Percentiles rank a stretch among this genome's conserved stretches.
Conservation (phyloP, 2,797 vertebrate species). For the Jordanella pulchra region DNA sequence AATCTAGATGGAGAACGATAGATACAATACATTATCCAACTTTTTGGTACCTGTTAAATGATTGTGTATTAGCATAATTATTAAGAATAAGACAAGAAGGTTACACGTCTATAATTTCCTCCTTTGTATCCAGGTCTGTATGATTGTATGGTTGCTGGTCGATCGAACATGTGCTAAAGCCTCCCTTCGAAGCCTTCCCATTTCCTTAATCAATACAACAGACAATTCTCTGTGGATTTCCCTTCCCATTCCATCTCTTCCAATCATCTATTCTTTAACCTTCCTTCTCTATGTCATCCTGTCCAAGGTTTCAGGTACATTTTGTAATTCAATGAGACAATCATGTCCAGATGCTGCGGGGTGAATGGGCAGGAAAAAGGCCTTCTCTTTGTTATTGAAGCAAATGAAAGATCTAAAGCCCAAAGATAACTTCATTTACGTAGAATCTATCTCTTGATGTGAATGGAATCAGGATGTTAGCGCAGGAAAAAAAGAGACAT, state of each 20-base stretch:
- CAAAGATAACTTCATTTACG: conserved; percentile 54
- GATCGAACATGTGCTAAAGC: conserved; percentile 68
- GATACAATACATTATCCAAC: conserved; percentile 5
- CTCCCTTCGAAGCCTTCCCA: conserved; percentile 45
- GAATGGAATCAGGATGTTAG: conserved; percentile 54
- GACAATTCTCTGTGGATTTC: conserved; percentile 60
- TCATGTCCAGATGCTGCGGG: conserved; percentile 68
- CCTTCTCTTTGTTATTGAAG: conserved; percentile 51
- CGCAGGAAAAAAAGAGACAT: conserved; percentile 6
- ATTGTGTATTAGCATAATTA: conserved; percentile 29
- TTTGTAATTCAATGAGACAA: conserved; percentile 75
- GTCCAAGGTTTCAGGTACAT: conserved; percentile 61
- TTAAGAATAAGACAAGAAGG: conserved; percentile 21
- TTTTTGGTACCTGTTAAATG: conserved; percentile 11
- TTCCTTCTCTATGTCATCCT: conserved; percentile 18
- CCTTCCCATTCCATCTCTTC: conserved; percentile 54
- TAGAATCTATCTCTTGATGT: conserved; percentile 50
- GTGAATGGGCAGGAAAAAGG: conserved; percentile 24
- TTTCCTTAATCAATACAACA: conserved; percentile 61
- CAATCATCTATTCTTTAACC: conserved; percentile 49
- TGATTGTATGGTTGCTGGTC: conserved; percentile 59
- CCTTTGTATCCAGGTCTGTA: conserved; percentile 48
- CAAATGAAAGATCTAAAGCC: conserved; percentile 54
- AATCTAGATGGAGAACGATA: conserved; percentile 12
- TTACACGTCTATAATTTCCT: conserved; percentile 41